Evolutionary conservation across 2,113 vertebrate species (phyloP), one percentile per base, ranked within the genome.

Genomic region (Rafetus swinhoei): DNA sequence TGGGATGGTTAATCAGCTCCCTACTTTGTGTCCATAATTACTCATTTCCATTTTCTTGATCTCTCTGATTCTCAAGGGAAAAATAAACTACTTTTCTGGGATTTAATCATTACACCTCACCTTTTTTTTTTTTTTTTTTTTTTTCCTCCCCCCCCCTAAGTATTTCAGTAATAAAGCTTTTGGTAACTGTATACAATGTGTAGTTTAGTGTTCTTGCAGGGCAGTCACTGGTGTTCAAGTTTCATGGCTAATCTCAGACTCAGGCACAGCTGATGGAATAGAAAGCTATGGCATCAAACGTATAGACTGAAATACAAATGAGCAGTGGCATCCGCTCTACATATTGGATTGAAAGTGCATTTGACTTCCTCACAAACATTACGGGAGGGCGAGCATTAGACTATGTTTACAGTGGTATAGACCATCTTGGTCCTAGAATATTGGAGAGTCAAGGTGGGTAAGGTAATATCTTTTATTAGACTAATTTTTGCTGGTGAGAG

Each of bases 281-380:
- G 84, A n/a, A 96, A 94, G 81, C 79, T 81, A 87, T 90, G 81
- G 76, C 82, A 93, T 52, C 39, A 82, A 81, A 89, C 60, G 65
- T 93, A 22, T 55, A 90, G 89, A 89, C 50, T 90, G 92, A 93
- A 96, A 94, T 88, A 65, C 52, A 94, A 79, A 85, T 94, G 84
- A 92, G 90, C 87, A 80, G 79, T 39, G 65, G 39, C 82, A 94
- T 76, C 84, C 86, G 82, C 80, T 96, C 88, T 93, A 94, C 89
- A 85, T 92, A 93, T 88, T 91, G 72, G 76, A 96, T 57, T 82
- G 90, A 96, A 92, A 88, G 77, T 86, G 88, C 97, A 97, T 97
- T 97, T 90, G 56, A 92, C 86, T 96, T 96, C 95, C 96, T 97
- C 95, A 96, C 77, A 81, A 93, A 89, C 95, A 95, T 90, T 95